Percentiles rank a stretch among this genome's conserved stretches.
Conservation (phyloP, 2,888 invertebrate genomes). For the Sphinx pinastri region DNA sequence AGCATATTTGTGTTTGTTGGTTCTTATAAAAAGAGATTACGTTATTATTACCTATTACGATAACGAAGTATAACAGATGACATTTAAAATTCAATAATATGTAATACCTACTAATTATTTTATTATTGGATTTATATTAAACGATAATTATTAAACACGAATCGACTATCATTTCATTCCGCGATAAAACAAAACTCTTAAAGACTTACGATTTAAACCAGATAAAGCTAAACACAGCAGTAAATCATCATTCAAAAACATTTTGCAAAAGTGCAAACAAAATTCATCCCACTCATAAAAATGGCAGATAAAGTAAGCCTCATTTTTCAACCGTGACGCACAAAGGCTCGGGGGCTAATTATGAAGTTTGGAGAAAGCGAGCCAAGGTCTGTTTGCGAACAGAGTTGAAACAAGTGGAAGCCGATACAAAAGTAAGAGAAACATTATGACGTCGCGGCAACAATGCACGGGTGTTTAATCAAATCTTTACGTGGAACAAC, state of each 20-base stretch:
- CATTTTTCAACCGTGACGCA: conserved; percentile 37
- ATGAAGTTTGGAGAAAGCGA: conserved; percentile 35
- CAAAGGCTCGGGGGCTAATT: conserved; percentile 36
- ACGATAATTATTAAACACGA: background rate
- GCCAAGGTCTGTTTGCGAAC: conserved; percentile 29
- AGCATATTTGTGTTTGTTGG: no score
- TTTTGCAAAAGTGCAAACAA: conserved; percentile 28
- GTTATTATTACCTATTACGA: no score
- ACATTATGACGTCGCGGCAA: background rate
- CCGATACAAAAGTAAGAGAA: conserved; percentile 34
- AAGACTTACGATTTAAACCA: background rate
- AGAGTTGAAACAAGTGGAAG: conserved; percentile 37
- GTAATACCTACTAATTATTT: background rate
- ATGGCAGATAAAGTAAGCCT: conserved; percentile 28
- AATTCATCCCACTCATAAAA: conserved; percentile 31
- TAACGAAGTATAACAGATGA: no score
- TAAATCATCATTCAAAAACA: conserved; percentile 16
- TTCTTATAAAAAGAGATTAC: no score
- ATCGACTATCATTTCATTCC: background rate
- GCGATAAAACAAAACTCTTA: background rate
- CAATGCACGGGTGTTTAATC: background rate
- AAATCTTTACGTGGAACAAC: background rate
- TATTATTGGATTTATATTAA: background rate
- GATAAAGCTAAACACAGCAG: background rate
- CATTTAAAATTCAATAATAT: no score